Evolutionary conservation across 2,797 vertebrate genomes (phyloP).

Genomic region (Chiroxiphia lanceolata): DNA sequence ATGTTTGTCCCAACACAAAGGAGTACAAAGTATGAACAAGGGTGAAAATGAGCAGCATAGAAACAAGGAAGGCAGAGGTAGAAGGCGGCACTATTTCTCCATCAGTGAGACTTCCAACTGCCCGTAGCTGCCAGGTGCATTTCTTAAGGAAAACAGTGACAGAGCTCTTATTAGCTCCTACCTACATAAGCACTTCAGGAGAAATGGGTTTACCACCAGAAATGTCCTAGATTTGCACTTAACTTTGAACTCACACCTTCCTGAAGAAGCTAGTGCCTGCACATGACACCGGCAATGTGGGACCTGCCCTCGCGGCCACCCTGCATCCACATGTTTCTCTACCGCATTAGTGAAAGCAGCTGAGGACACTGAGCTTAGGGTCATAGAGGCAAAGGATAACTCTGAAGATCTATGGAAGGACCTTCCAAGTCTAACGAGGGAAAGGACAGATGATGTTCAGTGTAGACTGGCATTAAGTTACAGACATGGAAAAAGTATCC

Average conservation of each 20-base stretch:
- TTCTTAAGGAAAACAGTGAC: neutral
- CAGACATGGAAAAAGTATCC: neutral
- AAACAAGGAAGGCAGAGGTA: neutral
- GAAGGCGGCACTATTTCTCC: neutral
- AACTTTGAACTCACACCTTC: neutral
- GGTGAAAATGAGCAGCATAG: neutral
- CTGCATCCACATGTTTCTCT: neutral
- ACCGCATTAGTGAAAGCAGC: neutral
- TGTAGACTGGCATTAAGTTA: neutral
- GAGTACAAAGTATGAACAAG: neutral
- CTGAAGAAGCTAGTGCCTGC: neutral
- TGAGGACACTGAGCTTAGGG: neutral
- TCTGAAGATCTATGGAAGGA: neutral
- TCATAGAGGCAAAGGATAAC: neutral
- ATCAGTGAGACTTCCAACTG: neutral
- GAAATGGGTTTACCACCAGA: neutral
- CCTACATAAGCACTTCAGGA: neutral
- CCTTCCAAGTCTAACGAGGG: neutral
- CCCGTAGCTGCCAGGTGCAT: neutral
- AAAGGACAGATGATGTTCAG: neutral
- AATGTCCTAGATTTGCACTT: neutral
- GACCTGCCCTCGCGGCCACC: neutral
- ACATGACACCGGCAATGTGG: neutral
- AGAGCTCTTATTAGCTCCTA: neutral
- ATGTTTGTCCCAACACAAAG: neutral